These are phyloP conservation scores for Drosophila kanekoi DNA, from an alignment of 2,888 invertebrate species.

Conservation along the genomic window DNA sequence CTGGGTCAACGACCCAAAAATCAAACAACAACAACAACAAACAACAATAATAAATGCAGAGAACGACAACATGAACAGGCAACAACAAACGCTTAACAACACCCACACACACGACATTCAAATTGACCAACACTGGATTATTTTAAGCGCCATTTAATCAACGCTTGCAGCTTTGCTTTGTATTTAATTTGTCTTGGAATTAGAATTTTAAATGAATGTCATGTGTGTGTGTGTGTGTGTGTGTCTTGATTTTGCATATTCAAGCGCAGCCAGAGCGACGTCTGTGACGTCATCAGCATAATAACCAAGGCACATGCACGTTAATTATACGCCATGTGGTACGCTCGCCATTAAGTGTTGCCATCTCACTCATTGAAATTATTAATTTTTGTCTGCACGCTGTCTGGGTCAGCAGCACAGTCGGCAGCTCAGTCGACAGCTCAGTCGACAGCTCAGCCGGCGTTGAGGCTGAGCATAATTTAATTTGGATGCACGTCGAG, in stretches of 20 bases:
- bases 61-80: conserved; percentile 23
- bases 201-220: conserved; percentile 76
- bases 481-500: conserved; percentile 74
- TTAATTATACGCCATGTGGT: conserved; percentile 81
- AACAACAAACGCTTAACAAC: conserved; percentile 16
- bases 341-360: conserved; percentile 51
- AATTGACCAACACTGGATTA: conserved; percentile 64
- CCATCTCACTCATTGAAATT: conserved; percentile 64
- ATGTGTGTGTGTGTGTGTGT: conserved; percentile 22
- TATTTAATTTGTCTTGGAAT: conserved; percentile 78
- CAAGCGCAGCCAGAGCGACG: conserved; percentile 33
- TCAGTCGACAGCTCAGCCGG: conserved; percentile 19
- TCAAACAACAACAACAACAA: conserved; percentile 6
- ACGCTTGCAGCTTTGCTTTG: conserved; percentile 69
- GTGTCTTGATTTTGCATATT: conserved; percentile 67
- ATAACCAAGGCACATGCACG: conserved; percentile 73
- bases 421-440: conserved; percentile 16
- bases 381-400: conserved; percentile 79
- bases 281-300: conserved; percentile 77
- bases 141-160: conserved; percentile 80
- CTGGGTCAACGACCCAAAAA: conserved; percentile 58
- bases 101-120: conserved; percentile 46
- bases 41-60: neutral
- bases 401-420: conserved; percentile 76
- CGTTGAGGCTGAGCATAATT: conserved; percentile 76